Conservation (phyloP, 2,113 vertebrate species). For the Bucco capensis region DNA sequence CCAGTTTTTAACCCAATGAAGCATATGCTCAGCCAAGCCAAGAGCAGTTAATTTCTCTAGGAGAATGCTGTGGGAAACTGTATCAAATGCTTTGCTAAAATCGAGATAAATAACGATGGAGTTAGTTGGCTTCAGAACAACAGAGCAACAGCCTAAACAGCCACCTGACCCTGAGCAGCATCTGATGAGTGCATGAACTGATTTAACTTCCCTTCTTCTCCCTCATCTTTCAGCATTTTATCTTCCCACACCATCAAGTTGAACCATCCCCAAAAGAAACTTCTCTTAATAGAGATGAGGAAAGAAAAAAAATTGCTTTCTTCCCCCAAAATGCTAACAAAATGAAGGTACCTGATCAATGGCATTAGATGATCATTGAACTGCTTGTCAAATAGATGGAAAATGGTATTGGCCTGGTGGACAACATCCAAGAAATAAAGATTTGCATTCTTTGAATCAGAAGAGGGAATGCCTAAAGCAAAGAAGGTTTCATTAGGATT, state of each 20-base stretch:
- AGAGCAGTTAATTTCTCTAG: too few species aligned
- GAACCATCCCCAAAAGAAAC: not conserved
- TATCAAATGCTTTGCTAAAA: too few species aligned
- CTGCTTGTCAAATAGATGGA: conserved; percentile 99
- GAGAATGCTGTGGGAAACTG: too few species aligned
- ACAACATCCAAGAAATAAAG: conserved; percentile 98
- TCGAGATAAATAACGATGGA: too few species aligned
- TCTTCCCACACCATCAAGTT: not conserved
- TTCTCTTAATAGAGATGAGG: not conserved
- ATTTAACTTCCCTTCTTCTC: not conserved
- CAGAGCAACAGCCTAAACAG: not conserved
- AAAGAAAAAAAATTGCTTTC: not conserved
- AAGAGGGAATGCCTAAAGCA: conserved; percentile 90
- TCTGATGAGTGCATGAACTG: not conserved
- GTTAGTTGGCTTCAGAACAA: not conserved
- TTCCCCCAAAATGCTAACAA: not conserved
- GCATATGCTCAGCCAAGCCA: too few species aligned
- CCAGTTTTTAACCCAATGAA: too few species aligned
- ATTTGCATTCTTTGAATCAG: conserved; percentile 94
- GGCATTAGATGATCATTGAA: conserved; percentile 99
- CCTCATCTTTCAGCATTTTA: not conserved
- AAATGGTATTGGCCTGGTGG: conserved; percentile 98
- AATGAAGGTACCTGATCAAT: conserved; percentile 87
- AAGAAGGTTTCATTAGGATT: conserved; percentile 17
- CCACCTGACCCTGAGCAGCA: not conserved